These are phyloP conservation scores for Lonchura striata DNA, from an alignment of 2,113 vertebrate genomes.

Conservation along the genomic window DNA sequence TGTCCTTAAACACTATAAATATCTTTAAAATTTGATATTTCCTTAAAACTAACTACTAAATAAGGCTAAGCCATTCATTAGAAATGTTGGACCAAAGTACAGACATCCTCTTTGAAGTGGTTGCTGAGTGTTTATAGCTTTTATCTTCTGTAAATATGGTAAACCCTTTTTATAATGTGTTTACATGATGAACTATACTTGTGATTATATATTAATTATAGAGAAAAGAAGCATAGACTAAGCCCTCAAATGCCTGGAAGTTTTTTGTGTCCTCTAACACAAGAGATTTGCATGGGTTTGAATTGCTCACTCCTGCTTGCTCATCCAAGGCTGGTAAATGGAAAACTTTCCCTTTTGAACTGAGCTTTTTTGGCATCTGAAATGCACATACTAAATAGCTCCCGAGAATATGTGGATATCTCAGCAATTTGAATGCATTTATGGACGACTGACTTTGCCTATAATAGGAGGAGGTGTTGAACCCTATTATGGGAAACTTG, in stretches of 20 bases:
- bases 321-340: background rate
- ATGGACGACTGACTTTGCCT: background rate
- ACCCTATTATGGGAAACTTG: background rate
- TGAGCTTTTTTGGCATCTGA: background rate
- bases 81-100: background rate
- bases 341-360: background rate
- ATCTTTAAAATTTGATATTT: background rate
- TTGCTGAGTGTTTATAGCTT: background rate
- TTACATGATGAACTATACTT: background rate
- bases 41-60: background rate
- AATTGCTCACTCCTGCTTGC: background rate
- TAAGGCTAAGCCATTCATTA: background rate
- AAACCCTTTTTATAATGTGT: background rate
- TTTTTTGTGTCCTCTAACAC: background rate
- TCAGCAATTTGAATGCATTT: background rate
- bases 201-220: slow-evolving; percentile 12
- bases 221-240: background rate
- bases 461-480: background rate
- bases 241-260: background rate
- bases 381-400: background rate
- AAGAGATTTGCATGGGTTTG: background rate
- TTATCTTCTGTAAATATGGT: background rate
- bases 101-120: background rate
- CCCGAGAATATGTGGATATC: background rate
- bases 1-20: background rate